Evolutionary conservation across 2,888 invertebrate species (phyloP), one percentile per base, ranked within the genome.

Genomic region (Synergus gifuensis): DNA sequence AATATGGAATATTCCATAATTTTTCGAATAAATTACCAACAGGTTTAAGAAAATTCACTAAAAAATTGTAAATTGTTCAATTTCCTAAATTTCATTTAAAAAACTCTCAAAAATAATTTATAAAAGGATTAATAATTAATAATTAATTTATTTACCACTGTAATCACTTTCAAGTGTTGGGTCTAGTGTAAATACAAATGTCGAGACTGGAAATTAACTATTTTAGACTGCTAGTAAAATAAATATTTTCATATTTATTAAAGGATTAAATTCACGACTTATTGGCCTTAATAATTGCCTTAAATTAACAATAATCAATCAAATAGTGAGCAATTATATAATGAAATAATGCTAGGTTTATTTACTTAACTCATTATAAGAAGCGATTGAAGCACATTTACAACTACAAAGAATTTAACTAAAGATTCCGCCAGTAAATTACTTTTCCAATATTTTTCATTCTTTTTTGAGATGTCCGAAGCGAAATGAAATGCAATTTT

Each of bases 161-260:
- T n/a, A 16, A 11, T 18, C 11, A 42, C 18, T 67, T 67, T 44
- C 42, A 67, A 67, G 60, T 22, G 60, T 0, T 12, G 40, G 66
- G 66, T 67, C 66, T 60, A 60, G 18, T 60, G 60, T 22, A 60
- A 60, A 60, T 60, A 60, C 22, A 11, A 60, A 18, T 11, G 60
- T 60, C 60, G 60, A 60, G 60, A 60, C 60, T 9, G 18, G 18
- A 60, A 60, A 60, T 60, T 60, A 60, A 18, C 60, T 44, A 44
- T 18, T 44, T 42, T 14, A 67, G 42, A 67, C 9, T 18, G 44
- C 44, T 44, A 18, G 16, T 12, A 44, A 66, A 67, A 67, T 67
- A 44, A 67, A 67, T 67, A 67, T 67, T 67, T 67, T 67, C 22
- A 67, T 67, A 67, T 67, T 67, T 67, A 11, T 60, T 18, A 60